Conservation (phyloP, 2,113 vertebrate genomes). For the Andinoacara biseriatus region DNA sequence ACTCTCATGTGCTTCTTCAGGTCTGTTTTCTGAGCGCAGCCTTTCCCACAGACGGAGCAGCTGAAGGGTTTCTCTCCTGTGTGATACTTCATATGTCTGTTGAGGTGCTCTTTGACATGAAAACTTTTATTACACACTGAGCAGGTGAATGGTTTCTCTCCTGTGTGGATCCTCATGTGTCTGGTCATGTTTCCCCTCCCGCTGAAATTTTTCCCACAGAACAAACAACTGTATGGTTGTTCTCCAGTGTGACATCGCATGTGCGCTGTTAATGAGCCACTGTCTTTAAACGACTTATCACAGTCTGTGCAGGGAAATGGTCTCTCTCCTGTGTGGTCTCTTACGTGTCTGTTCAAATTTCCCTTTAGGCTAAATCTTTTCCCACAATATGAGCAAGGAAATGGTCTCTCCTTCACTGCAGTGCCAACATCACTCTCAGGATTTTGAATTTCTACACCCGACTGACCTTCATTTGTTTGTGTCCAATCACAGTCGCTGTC, state of each 20-base stretch:
- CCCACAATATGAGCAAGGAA: conserved; percentile 52
- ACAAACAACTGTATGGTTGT: conserved; percentile 56
- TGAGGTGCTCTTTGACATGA: conserved; percentile 9
- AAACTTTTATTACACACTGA: conserved; percentile 7
- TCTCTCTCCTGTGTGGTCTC: conserved; percentile 55
- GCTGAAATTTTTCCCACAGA: conserved; percentile 57
- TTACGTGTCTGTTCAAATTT: conserved; percentile 51
- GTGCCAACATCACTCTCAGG: not conserved
- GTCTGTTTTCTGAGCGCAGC: conserved; percentile 1
- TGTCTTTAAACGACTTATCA: conserved; percentile 51
- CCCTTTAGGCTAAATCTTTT: conserved; percentile 57
- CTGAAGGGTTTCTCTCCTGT: conserved; percentile 10
- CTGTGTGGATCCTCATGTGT: conserved; percentile 42
- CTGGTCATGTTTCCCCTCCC: conserved; percentile 53
- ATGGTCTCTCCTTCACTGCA: conserved; percentile 24
- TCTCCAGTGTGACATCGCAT: conserved; percentile 61
- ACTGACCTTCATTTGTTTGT: not conserved
- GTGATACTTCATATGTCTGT: conserved; percentile 7
- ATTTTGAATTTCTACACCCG: not conserved
- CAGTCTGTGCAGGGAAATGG: conserved; percentile 46
- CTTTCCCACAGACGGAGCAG: not conserved
- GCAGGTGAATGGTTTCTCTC: conserved; percentile 4
- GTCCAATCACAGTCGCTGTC: not conserved
- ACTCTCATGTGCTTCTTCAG: conserved; percentile 4
- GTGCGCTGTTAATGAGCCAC: conserved; percentile 44